These are phyloP conservation scores for Caenorhabditis sp. DNA, from an alignment of 2,888 invertebrate species.

Conservation along the genomic window DNA sequence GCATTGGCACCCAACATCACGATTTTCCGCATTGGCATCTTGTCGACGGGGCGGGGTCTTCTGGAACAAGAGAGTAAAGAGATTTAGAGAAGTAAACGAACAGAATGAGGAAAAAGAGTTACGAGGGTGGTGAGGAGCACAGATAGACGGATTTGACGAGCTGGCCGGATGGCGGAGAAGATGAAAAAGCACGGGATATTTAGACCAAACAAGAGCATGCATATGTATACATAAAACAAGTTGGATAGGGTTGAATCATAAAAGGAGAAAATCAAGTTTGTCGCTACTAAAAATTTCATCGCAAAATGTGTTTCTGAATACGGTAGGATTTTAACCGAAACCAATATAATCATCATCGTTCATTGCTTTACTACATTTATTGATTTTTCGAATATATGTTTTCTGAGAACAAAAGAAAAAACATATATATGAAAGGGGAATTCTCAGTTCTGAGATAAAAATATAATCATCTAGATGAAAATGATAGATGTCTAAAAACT, in stretches of 20 bases:
- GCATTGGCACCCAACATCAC: slow-evolving; percentile 74
- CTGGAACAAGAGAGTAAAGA: slow-evolving; percentile 47
- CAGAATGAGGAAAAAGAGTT: slow-evolving; percentile 47
- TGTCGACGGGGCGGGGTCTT: slow-evolving; percentile 57
- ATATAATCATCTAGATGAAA: too few species aligned
- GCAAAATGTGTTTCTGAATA: too few species aligned
- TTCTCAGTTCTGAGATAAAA: too few species aligned
- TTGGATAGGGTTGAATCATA: not conserved
- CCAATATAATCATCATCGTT: too few species aligned
- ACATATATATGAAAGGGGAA: too few species aligned
- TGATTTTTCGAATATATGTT: too few species aligned
- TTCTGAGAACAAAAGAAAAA: too few species aligned
- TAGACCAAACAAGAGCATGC: slow-evolving; percentile 30
- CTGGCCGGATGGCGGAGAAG: slow-evolving; percentile 31
- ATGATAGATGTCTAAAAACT: too few species aligned
- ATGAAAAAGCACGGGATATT: slow-evolving; percentile 53
- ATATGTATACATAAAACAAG: slow-evolving; percentile 9
- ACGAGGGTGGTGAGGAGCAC: slow-evolving; percentile 43
- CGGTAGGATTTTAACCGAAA: too few species aligned
- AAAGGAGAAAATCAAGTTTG: too few species aligned
- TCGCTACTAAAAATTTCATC: too few species aligned
- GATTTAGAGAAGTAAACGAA: slow-evolving; percentile 49
- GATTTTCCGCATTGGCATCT: slow-evolving; percentile 67
- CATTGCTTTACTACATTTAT: too few species aligned
- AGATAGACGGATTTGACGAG: slow-evolving; percentile 61